Evolutionary conservation across 1,140 invertebrate species (phyloP).

Genomic region (Bombus pyrosoma): DNA sequence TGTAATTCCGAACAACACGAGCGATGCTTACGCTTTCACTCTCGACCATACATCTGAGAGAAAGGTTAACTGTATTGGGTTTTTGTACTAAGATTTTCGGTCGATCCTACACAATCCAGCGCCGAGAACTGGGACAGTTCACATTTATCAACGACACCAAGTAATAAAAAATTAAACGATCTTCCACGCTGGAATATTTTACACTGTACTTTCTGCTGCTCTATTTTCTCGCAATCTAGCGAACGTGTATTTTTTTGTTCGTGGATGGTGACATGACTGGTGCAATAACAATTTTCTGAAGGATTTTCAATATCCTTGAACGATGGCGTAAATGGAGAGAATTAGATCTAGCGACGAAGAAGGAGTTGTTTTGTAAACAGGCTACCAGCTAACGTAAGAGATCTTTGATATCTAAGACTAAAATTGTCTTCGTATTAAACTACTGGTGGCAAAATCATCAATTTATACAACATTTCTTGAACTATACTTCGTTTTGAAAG

Average conservation of each 20-base stretch:
- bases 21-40: slow-evolving; percentile 78
- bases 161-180: too few species aligned
- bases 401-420: neutral
- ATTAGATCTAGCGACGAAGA: neutral
- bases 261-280: too few species aligned
- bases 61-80: slow-evolving; percentile 19
- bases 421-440: too few species aligned
- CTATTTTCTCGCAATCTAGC: neutral
- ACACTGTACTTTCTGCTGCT: neutral
- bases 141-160: too few species aligned
- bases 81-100: slow-evolving; percentile 66
- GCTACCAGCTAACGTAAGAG: neutral
- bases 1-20: neutral
- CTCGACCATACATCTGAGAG: slow-evolving; percentile 74
- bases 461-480: too few species aligned
- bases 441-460: fast-evolving
- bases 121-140: neutral
- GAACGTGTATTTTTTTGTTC: neutral
- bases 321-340: neutral
- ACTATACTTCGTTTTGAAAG: too few species aligned
- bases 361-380: neutral
- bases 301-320: neutral
- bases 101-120: slow-evolving; percentile 68
- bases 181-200: neutral
- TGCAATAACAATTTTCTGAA: neutral